These are phyloP conservation scores for Sparus aurata DNA, from an alignment of 2,797 vertebrate genomes.

Conservation along the genomic window DNA sequence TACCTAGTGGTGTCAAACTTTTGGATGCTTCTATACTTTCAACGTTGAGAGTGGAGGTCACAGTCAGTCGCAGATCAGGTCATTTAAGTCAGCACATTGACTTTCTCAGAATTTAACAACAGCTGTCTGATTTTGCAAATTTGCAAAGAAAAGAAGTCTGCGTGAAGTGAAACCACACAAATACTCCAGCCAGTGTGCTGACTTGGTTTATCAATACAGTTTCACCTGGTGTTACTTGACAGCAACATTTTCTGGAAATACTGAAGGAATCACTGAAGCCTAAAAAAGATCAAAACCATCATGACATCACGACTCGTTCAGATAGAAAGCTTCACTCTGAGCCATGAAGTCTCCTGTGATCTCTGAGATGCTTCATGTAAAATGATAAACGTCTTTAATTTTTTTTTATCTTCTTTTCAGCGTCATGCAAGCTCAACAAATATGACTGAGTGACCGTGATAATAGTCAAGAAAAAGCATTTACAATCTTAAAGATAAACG, in stretches of 20 bases:
- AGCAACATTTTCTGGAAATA: slow-evolving; percentile 2
- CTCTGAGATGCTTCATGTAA: slow-evolving; percentile 19
- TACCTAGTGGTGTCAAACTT: no score
- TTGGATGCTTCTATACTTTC: no score
- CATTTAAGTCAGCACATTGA: no score
- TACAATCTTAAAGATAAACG: slow-evolving; percentile 25
- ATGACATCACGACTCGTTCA: not conserved
- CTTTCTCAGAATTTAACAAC: no score
- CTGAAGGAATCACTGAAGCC: slow-evolving; percentile 8
- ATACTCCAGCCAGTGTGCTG: slow-evolving; percentile 15
- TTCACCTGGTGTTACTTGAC: slow-evolving; percentile 4
- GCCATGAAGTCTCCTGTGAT: slow-evolving; percentile 17
- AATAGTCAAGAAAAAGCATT: slow-evolving; percentile 12
- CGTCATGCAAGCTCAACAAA: slow-evolving; percentile 22
- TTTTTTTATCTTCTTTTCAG: slow-evolving; percentile 30
- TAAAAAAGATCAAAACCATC: slow-evolving; percentile 14
- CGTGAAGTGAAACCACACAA: slow-evolving; percentile 15
- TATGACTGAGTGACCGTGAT: slow-evolving; percentile 16
- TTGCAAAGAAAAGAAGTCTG: not conserved
- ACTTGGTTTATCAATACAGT: slow-evolving; percentile 28
- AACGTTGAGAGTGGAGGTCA: not conserved
- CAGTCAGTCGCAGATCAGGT: not conserved
- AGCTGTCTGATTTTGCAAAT: not conserved
- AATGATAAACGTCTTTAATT: slow-evolving; percentile 35
- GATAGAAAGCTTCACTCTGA: slow-evolving; percentile 1